Conservation (phyloP, 1,140 invertebrate genomes). For the Himalopsyche phryganea region DNA sequence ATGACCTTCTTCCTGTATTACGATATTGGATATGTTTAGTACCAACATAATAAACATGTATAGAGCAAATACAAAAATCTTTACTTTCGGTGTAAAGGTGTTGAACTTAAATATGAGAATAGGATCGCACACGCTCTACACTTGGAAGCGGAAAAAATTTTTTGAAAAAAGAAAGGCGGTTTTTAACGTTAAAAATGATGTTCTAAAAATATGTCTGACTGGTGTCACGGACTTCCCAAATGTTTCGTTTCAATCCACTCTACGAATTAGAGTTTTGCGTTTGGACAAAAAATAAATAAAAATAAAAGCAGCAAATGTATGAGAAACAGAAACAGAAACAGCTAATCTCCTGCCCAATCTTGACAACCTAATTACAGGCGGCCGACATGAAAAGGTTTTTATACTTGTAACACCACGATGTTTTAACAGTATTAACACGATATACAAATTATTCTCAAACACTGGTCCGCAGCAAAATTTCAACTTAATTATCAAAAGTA, state of each 20-base stretch:
- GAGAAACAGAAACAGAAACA: conserved; percentile 11
- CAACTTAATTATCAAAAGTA: background rate
- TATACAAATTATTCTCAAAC: background rate
- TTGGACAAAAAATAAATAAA: conserved; percentile 35
- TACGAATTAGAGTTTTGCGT: conserved; percentile 25
- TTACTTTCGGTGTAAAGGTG: no score
- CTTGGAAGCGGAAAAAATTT: no score
- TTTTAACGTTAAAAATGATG: no score
- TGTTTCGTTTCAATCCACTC: conserved; percentile 16
- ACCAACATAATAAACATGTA: no score
- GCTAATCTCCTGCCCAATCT: conserved; percentile 30
- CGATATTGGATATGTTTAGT: no score
- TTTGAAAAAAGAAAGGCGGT: no score
- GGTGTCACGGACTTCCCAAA: conserved; percentile 18
- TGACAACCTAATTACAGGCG: conserved; percentile 34
- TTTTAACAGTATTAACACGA: background rate
- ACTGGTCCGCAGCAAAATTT: background rate
- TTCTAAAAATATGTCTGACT: no score
- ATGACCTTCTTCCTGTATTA: no score
- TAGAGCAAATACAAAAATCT: no score
- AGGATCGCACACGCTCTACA: no score
- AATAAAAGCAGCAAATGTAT: conserved; percentile 33
- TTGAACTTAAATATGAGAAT: no score
- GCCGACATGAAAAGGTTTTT: conserved; percentile 31
- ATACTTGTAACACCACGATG: background rate